Evolutionary conservation across 2,888 invertebrate species (phyloP).

Genomic region (Phrixothrix hirtus): DNA sequence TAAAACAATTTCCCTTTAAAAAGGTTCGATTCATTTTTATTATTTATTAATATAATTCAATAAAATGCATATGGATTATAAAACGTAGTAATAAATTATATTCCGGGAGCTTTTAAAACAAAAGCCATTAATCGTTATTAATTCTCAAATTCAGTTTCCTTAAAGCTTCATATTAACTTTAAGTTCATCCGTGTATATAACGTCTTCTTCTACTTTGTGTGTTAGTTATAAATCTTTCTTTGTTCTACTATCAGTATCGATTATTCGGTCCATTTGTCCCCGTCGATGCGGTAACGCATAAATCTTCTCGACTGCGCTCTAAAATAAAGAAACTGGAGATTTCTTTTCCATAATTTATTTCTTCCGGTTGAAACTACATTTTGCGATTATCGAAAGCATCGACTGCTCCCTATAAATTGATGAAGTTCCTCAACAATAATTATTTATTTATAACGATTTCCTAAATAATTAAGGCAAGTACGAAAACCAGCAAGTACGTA

Average conservation of each 20-base stretch:
- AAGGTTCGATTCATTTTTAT: too few species aligned
- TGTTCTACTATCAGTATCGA: conserved; percentile 55
- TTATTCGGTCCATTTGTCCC: conserved; percentile 55
- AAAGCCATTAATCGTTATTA: background rate
- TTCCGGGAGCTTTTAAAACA: too few species aligned
- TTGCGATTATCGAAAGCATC: conserved; percentile 15
- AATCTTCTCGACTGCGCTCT: conserved; percentile 44
- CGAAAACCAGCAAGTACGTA: conserved; percentile 33
- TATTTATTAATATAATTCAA: too few species aligned
- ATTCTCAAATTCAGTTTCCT: background rate
- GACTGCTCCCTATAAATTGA: conserved; percentile 12
- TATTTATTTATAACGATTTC: conserved; percentile 20
- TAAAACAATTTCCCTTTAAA: too few species aligned
- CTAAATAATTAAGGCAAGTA: conserved; percentile 19
- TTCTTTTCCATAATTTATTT: conserved; percentile 29
- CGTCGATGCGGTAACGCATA: conserved; percentile 52
- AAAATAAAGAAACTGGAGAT: conserved; percentile 29
- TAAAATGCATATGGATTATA: too few species aligned
- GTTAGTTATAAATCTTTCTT: conserved; percentile 49
- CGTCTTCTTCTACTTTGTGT: conserved; percentile 39
- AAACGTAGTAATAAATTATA: too few species aligned
- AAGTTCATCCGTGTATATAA: conserved; percentile 21
- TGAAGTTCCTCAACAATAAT: conserved; percentile 19
- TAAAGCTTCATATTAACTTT: conserved; percentile 1
- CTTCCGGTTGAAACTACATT: conserved; percentile 20